Conservation (phyloP, 2,113 vertebrate genomes). For the Pachyramphus minor region DNA sequence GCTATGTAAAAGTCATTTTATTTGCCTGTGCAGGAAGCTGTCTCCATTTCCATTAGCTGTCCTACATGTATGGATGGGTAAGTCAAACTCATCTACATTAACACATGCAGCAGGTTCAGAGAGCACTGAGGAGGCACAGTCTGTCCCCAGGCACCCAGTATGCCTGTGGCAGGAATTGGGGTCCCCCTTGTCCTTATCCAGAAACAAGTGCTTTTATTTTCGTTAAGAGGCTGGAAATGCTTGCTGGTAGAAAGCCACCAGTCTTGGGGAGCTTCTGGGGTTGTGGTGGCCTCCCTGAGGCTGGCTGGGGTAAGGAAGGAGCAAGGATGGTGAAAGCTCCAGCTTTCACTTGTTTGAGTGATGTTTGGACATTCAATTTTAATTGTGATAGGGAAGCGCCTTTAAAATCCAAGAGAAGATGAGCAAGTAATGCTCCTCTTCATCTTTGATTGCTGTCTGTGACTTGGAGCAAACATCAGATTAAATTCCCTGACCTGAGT, state of each 20-base stretch:
- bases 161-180: neutral
- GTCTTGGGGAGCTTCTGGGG: neutral
- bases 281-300: neutral
- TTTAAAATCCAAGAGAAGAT: neutral
- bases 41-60: neutral
- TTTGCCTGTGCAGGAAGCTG: neutral
- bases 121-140: neutral
- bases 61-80: fast-evolving
- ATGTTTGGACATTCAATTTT: neutral
- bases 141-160: too few relatives aligned
- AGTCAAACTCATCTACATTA: neutral
- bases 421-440: neutral
- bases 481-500: neutral
- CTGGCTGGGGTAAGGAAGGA: neutral
- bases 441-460: neutral
- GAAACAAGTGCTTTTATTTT: neutral
- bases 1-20: neutral
- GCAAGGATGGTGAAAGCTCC: neutral
- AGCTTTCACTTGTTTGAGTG: neutral
- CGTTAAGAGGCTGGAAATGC: neutral
- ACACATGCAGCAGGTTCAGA: neutral
- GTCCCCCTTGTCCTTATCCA: neutral
- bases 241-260: neutral
- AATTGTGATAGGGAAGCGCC: neutral
- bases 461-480: neutral